Percentiles rank a stretch among this genome's conserved stretches.
These are phyloP conservation scores for Calliopsis andreniformis DNA, from an alignment of 1,140 invertebrate species.

Conservation along the genomic window DNA sequence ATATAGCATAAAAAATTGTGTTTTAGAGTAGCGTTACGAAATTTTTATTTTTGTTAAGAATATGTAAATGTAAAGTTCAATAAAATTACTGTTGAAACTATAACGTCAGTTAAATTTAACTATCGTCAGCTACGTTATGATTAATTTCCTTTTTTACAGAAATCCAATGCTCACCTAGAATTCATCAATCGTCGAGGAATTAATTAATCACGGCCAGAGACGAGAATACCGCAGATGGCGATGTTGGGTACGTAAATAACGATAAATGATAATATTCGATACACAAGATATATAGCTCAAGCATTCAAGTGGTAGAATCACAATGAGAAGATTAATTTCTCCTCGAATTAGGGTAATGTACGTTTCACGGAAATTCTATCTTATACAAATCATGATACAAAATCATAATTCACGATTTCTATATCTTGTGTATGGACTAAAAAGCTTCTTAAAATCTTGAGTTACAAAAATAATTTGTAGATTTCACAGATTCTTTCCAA, in stretches of 20 bases:
- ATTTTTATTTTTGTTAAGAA: background rate
- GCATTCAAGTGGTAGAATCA: too few relatives aligned
- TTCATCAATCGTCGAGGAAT: background rate
- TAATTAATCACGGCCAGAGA: background rate
- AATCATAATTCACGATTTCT: too few relatives aligned
- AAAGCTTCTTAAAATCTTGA: too few relatives aligned
- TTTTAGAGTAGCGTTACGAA: background rate
- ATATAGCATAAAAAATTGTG: too few relatives aligned
- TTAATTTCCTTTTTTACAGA: constrained; percentile 3
- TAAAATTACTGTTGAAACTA: background rate
- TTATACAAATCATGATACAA: too few relatives aligned
- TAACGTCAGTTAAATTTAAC: background rate
- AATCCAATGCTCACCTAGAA: background rate
- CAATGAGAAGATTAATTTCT: too few relatives aligned
- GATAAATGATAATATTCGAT: background rate
- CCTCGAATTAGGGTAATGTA: background rate
- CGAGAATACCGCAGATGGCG: background rate
- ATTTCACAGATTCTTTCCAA: background rate
- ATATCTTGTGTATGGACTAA: too few relatives aligned
- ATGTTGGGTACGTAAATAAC: background rate
- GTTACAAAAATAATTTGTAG: too few relatives aligned
- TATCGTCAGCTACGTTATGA: background rate
- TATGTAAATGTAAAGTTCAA: background rate
- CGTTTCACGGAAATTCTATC: background rate
- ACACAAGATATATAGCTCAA: background rate